A percentile compares a stretch with the other conserved stretches of the same genome.
phyloP scores from a whole-genome alignment of 1,140 invertebrate species.

The Cherax destructor region DNA sequence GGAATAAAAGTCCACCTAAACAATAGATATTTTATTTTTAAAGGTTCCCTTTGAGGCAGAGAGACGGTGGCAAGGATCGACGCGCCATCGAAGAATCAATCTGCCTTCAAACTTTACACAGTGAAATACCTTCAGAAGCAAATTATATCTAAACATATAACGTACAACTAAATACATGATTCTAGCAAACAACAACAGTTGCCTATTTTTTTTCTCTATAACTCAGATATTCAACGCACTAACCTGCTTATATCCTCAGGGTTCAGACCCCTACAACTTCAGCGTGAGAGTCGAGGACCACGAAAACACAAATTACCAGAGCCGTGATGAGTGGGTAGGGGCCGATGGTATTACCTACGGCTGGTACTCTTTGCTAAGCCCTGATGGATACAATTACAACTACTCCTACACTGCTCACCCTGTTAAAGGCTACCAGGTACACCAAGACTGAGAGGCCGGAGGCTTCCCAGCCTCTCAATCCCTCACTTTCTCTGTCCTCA shows the following conservation, averaged over 20 bases:
- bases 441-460: background rate
- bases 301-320: constrained; percentile 65
- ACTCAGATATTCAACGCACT: background rate
- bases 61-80: too few species aligned
- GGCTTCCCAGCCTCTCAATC: background rate
- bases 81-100: too few species aligned
- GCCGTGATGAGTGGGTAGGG: constrained; percentile 67
- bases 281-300: constrained; percentile 61
- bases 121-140: too few species aligned
- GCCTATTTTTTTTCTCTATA: too few species aligned
- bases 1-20: background rate
- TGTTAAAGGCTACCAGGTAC: constrained; percentile 69
- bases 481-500: background rate
- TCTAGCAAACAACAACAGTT: too few species aligned
- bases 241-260: constrained; percentile 30
- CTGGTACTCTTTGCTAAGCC: constrained; percentile 65
- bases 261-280: constrained; percentile 61
- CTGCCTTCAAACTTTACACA: too few species aligned
- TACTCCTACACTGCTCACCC: constrained; percentile 70
- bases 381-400: constrained; percentile 68
- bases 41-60: too few species aligned
- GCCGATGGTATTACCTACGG: constrained; percentile 63
- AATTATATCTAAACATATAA: too few species aligned
- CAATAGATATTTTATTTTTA: background rate
- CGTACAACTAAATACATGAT: too few species aligned